Conservation (phyloP, 2,113 vertebrate genomes). For the Cettia cetti region DNA sequence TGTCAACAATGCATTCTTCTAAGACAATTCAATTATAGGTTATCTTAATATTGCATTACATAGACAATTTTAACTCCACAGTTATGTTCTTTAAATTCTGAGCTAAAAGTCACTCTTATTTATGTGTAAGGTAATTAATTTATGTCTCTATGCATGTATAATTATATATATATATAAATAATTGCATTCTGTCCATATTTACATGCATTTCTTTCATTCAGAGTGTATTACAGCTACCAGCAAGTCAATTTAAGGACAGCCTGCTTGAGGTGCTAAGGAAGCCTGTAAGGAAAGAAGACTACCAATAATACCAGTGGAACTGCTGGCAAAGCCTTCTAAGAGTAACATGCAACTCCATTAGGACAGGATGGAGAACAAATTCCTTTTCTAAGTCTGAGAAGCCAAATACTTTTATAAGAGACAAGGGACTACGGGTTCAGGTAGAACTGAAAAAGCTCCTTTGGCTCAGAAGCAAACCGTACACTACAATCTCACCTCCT, state of each 20-base stretch:
- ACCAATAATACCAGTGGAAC: background rate
- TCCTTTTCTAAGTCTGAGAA: background rate
- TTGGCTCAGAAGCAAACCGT: background rate
- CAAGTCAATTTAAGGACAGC: background rate
- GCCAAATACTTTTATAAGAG: background rate
- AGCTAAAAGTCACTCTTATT: background rate
- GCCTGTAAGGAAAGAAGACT: background rate
- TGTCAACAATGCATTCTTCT: background rate
- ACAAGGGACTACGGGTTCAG: background rate
- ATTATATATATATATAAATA: background rate
- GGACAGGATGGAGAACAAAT: background rate
- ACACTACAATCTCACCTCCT: background rate
- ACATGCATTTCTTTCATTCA: background rate
- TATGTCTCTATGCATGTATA: background rate
- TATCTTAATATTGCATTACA: background rate
- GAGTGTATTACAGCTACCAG: background rate
- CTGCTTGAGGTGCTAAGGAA: background rate
- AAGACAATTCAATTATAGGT: background rate
- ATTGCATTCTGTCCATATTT: background rate
- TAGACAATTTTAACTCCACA: background rate
- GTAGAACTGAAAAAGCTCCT: background rate
- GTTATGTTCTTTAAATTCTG: background rate
- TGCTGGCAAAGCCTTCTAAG: background rate
- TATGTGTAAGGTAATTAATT: background rate
- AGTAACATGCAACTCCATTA: background rate